A percentile compares a stretch with the other conserved stretches of the same genome.
Evolutionary conservation across 1,140 invertebrate genomes (phyloP).

Genomic region (Latrodectus geometricus): DNA sequence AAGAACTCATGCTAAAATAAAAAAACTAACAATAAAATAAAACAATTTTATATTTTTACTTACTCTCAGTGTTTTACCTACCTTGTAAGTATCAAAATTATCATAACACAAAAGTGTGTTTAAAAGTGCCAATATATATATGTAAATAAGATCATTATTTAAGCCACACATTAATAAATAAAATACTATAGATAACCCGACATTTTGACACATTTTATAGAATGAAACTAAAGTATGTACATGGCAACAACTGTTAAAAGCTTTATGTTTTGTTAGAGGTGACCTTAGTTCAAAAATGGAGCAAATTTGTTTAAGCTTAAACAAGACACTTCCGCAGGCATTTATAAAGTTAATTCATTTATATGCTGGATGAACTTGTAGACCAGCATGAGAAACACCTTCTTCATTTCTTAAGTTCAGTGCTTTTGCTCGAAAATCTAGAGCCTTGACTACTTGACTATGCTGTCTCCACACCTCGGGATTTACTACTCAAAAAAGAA

Average conservation of each 20-base stretch:
- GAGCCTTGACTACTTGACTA: slow-evolving; percentile 56
- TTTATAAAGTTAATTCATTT: slow-evolving; percentile 25
- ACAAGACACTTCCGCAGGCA: background rate
- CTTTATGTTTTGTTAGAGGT: background rate
- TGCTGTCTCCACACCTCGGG: slow-evolving; percentile 60
- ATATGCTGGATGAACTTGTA: slow-evolving; percentile 56
- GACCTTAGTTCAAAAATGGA: background rate
- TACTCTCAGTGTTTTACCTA: no score
- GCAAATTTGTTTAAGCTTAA: slow-evolving; percentile 5
- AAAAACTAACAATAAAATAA: no score
- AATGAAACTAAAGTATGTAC: background rate
- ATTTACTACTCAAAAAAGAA: slow-evolving; percentile 57
- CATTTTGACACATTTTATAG: background rate
- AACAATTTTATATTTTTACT: no score
- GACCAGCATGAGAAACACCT: slow-evolving; percentile 33
- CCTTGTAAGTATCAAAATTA: no score
- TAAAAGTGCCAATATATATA: background rate
- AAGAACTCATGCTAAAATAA: no score
- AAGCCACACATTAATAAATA: background rate
- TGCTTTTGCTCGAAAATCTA: slow-evolving; percentile 54
- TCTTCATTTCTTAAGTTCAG: slow-evolving; percentile 56
- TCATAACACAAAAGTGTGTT: background rate
- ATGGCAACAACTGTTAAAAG: background rate
- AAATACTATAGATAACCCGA: background rate
- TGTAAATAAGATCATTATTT: background rate